Conservation (phyloP, 2,888 invertebrate genomes). For the Drosophila trichaetosa region DNA sequence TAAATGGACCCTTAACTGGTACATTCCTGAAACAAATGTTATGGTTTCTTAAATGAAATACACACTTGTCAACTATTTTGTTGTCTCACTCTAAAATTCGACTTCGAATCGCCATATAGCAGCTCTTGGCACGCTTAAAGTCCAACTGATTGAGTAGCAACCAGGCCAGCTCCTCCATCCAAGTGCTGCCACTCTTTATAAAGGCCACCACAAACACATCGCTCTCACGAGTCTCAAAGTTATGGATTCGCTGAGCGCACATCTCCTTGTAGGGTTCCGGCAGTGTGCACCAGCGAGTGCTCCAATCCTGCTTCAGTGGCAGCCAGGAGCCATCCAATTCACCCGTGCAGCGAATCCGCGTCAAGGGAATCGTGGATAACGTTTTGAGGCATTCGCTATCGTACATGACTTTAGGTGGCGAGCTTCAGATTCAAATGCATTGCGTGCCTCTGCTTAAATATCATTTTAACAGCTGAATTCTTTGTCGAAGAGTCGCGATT, state of each 20-base stretch:
- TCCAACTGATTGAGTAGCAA: conserved; percentile 63
- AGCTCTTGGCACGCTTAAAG: conserved; percentile 43
- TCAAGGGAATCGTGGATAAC: background rate
- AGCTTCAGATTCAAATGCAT: background rate
- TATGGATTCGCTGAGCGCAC: conserved; percentile 24
- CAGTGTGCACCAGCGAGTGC: conserved; percentile 46
- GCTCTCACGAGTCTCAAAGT: conserved; percentile 55
- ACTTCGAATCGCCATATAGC: conserved; percentile 21
- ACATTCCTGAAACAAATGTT: background rate
- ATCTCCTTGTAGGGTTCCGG: conserved; percentile 13
- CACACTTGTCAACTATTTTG: background rate
- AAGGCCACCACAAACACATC: conserved; percentile 65
- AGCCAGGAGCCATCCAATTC: conserved; percentile 16
- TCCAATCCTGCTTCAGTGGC: conserved; percentile 45
- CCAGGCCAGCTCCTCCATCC: conserved; percentile 70
- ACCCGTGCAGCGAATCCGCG: conserved; percentile 3
- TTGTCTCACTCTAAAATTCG: conserved; percentile 55
- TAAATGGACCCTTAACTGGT: background rate
- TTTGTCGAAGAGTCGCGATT: background rate
- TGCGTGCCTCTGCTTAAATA: background rate
- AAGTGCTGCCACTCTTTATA: conserved; percentile 68
- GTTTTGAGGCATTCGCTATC: conserved; percentile 15
- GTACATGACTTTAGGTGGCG: conserved; percentile 15
- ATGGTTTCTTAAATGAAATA: background rate
- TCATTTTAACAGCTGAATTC: background rate